phyloP scores from a whole-genome alignment of 2,888 invertebrate species.

The Sarcophaga variegata region DNA sequence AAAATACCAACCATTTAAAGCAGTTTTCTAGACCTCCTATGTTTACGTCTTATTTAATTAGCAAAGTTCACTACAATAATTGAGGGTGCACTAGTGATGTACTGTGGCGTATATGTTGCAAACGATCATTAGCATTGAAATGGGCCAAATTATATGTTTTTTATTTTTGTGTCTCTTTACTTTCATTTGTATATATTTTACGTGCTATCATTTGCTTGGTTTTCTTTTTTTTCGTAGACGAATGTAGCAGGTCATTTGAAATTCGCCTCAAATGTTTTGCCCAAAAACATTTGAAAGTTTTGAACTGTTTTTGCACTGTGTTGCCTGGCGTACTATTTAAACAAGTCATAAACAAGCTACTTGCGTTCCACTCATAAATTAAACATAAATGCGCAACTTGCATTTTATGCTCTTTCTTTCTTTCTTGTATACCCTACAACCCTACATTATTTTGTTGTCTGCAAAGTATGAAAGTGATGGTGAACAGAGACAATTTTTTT shows the following conservation, averaged over 20 bases:
- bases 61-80: too few species aligned
- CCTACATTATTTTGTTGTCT: constrained; percentile 4
- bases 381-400: constrained; percentile 68
- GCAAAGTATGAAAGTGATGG: not conserved
- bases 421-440: constrained; percentile 42
- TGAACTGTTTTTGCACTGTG: not conserved
- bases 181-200: too few species aligned
- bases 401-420: constrained; percentile 58
- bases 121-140: too few species aligned
- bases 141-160: too few species aligned
- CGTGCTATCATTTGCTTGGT: not conserved
- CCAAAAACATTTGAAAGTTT: constrained; percentile 24
- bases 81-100: too few species aligned
- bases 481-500: too few species aligned
- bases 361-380: constrained; percentile 67
- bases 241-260: constrained; percentile 36
- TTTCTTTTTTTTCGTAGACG: not conserved
- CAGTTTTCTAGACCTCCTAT: too few species aligned
- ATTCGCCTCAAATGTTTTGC: constrained; percentile 34
- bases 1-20: too few species aligned
- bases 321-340: constrained; percentile 22
- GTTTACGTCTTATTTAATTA: too few species aligned
- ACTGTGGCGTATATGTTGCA: too few species aligned
- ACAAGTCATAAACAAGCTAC: constrained; percentile 61
- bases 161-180: too few species aligned